These are phyloP conservation scores for Phyto melanocephala DNA, from an alignment of 2,888 invertebrate species.

Conservation along the genomic window DNA sequence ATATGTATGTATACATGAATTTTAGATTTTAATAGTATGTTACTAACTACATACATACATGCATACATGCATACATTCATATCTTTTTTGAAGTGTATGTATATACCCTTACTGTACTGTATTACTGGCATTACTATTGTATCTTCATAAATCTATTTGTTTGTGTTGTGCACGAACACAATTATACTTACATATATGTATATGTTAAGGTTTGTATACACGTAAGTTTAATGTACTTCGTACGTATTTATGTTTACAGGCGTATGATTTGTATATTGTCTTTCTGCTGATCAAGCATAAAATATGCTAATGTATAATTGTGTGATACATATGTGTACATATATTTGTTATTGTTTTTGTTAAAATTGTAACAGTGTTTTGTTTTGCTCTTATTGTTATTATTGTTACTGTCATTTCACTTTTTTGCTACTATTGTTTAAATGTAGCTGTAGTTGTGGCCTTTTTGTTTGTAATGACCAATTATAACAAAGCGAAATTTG, in stretches of 20 bases:
- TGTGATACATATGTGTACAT: neutral
- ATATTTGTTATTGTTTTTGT: neutral
- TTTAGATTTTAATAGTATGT: neutral
- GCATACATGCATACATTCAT: no score
- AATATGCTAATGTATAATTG: conserved; percentile 33
- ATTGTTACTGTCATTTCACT: neutral
- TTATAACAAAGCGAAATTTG: conserved; percentile 42
- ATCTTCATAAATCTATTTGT: no score
- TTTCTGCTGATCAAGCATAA: conserved; percentile 33
- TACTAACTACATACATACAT: neutral
- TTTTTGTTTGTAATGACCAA: conserved; percentile 34
- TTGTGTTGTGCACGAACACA: no score
- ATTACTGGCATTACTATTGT: no score
- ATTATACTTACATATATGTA: neutral
- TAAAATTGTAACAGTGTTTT: conserved; percentile 5
- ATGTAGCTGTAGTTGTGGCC: neutral
- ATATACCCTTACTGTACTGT: no score
- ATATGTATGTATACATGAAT: neutral
- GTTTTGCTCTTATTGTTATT: conserved; percentile 23
- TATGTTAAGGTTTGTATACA: no score
- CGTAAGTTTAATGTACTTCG: no score
- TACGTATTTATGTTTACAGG: no score
- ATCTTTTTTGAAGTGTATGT: no score
- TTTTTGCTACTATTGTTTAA: neutral
- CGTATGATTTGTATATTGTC: neutral